Evolutionary conservation across 2,797 vertebrate species (phyloP).

Genomic region (Lagodon rhomboides): DNA sequence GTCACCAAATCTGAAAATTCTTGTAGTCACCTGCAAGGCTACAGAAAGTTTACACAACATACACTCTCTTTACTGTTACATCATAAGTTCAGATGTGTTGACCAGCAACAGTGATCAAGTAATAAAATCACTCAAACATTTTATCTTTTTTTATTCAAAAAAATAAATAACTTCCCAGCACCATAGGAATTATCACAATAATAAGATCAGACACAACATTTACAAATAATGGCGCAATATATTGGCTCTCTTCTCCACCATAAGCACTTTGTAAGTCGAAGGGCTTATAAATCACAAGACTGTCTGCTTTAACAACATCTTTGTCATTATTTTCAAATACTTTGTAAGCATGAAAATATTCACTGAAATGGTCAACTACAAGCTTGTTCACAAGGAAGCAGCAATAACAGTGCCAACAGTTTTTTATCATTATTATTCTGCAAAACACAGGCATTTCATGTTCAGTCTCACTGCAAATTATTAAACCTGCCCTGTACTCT

Average conservation of each 20-base stretch:
- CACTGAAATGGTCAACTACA: slow-evolving; percentile 21
- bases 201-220: not conserved
- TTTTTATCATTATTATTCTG: slow-evolving; percentile 19
- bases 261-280: slow-evolving; percentile 44
- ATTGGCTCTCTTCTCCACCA: slow-evolving; percentile 22
- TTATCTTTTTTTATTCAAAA: not conserved
- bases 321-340: slow-evolving; percentile 30
- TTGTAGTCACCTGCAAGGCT: not conserved
- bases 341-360: too few relatives aligned
- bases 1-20: too few relatives aligned
- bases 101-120: not conserved
- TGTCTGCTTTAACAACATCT: slow-evolving; percentile 37
- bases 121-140: not conserved
- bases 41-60: not conserved
- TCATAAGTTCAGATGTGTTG: not conserved
- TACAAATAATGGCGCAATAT: slow-evolving; percentile 32
- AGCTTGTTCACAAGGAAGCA: slow-evolving; percentile 39
- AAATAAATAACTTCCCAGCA: too few relatives aligned
- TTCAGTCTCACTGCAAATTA: slow-evolving; percentile 11
- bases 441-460: not conserved
- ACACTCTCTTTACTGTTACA: not conserved
- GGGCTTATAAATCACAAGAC: slow-evolving; percentile 26
- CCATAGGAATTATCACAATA: too few relatives aligned
- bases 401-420: not conserved
- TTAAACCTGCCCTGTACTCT: slow-evolving; percentile 22